Base-by-base conservation (phyloP, 1,140 invertebrate genomes). In the Drosophila elegans region DNA sequence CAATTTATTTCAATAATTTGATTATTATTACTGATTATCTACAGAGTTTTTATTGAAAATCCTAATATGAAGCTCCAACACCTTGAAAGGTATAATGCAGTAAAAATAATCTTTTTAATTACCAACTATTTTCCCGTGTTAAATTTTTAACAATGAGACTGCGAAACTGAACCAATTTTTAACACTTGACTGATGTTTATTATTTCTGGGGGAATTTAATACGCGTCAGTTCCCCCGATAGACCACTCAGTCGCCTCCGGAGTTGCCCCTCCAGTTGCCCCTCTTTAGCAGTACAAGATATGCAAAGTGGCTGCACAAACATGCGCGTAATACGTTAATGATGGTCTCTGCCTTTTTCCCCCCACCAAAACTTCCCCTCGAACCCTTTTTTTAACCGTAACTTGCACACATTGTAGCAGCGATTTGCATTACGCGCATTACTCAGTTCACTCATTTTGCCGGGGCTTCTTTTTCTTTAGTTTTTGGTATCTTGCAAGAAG, bases 351-450 rank as follows among this genome's bases (percentile, higher is more conserved):
- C 48, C 59, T 21, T 29, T 21, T 29, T 32, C 7, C 51, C 32
- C 61, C 36, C 42, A 7, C 13, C 12, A 41, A 57, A 45, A 42
- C 32, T 10, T 27, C 25, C 39, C 21, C 10, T 32, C 29, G 13
- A 3, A 7, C n/a, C 46, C 13, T 9, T 0, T 25, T 21, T 41
- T 16, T 32, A 29, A 34, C 49, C 34, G 42, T 16, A 41, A 63
- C 54, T 62, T 79, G 67, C 82, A 83, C 75, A 88, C 83, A 86
- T 86, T 88, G 82, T 86, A 74, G 64, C 78, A 46, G 48, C 78
- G 82, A 86, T 85, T 85, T 86, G 78, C 83, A 85, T 85, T 85
- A 88, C 63, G 78, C 64, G 74, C 82, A 88, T 85, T 88, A 80
- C 78, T 86, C 78, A 85, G 79, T 72, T 78, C 73, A 51, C 74